Evolutionary conservation across 2,113 vertebrate genomes (phyloP).

Genomic region (Opisthocomus hoazin): DNA sequence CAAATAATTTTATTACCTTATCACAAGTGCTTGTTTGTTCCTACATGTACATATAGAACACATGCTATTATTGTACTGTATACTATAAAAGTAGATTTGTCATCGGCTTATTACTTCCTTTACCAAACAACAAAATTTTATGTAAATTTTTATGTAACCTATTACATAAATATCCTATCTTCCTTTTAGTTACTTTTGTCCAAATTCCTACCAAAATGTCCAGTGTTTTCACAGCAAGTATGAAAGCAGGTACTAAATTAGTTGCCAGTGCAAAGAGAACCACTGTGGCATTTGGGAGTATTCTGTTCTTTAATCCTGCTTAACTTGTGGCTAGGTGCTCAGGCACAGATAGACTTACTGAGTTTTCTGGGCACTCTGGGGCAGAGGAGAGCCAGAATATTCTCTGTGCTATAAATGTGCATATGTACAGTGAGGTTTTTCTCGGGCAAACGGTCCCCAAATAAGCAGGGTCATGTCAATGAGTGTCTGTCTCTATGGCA

Average conservation of each 20-base stretch:
- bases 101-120: neutral
- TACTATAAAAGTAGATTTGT: neutral
- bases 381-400: neutral
- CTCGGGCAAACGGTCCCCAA: neutral
- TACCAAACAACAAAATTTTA: neutral
- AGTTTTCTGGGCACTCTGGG: neutral
- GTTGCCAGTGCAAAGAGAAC: neutral
- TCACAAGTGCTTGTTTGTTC: neutral
- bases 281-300: neutral
- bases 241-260: neutral
- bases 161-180: neutral
- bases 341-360: neutral
- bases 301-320: neutral
- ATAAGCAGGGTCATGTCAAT: neutral
- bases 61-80: neutral
- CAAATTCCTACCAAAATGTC: neutral
- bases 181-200: neutral
- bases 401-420: neutral
- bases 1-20: neutral
- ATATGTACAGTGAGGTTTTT: neutral
- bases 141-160: neutral
- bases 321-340: neutral
- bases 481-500: neutral
- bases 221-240: neutral
- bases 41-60: neutral